Evolutionary conservation across 2,113 vertebrate genomes (phyloP).

Genomic region (Xenopus tropicalis): UCB_Xtro_10.0 CM004450.2:83672501-83673000

Average conservation of each 20-base stretch:
- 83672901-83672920: constrained; percentile 39
- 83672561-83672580: constrained; percentile 90
- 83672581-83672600: constrained; percentile 93
- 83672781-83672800: constrained; percentile 94
- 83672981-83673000: no score
- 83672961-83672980: no score
- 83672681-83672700: no score
- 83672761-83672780: constrained; percentile 96
- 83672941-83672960: no score
- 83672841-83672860: constrained; percentile 93
- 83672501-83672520: constrained; percentile 72
- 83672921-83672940: no score
- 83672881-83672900: constrained; percentile 91
- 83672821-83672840: constrained; percentile 89
- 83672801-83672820: constrained; percentile 86
- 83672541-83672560: constrained; percentile 71
- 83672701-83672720: no score
- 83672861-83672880: constrained; percentile 88
- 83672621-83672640: constrained; percentile 89
- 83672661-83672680: constrained; percentile 60
- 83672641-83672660: constrained; percentile 88
- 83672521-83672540: constrained; percentile 77
- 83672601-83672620: constrained; percentile 97
- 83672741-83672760: constrained; percentile 50
- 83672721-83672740: no score